A percentile compares a stretch with the other conserved stretches of the same genome.
Evolutionary conservation across 2,113 vertebrate species (phyloP).

Genomic region (Silurus glanis): DNA sequence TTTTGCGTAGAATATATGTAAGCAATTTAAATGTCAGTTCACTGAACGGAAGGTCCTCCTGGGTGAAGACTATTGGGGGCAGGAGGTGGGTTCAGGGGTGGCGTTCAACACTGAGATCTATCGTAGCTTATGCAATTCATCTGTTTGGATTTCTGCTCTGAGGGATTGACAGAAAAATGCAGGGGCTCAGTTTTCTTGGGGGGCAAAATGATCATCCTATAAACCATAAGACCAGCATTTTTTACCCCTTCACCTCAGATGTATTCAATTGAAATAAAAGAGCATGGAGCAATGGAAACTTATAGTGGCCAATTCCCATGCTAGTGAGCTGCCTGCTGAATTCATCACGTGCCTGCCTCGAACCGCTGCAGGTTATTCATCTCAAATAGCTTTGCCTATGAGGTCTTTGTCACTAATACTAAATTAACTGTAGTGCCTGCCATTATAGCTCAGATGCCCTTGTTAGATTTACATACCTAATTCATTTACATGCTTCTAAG

Average conservation of each 20-base stretch:
- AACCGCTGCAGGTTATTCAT: neutral
- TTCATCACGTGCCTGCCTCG: neutral
- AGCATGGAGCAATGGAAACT: neutral
- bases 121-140: constrained; percentile 28
- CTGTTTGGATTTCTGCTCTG: constrained; percentile 39
- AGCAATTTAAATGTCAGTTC: constrained; percentile 18
- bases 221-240: neutral
- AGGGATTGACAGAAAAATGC: constrained; percentile 32
- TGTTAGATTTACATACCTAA: neutral
- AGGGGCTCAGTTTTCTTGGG: neutral
- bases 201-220: neutral
- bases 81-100: neutral
- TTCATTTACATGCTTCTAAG: neutral
- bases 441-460: neutral
- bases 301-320: neutral
- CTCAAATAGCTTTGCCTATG: neutral
- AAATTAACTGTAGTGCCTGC: neutral
- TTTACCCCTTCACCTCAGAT: no score
- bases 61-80: neutral
- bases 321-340: neutral
- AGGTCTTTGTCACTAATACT: neutral
- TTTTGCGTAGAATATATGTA: constrained; percentile 37
- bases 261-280: neutral
- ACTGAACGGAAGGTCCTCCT: constrained; percentile 13
- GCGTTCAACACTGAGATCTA: constrained; percentile 40